A percentile compares a stretch with the other conserved stretches of the same genome.
phyloP scores from a whole-genome alignment of 2,113 vertebrate genomes.

The Eira barbara region DNA sequence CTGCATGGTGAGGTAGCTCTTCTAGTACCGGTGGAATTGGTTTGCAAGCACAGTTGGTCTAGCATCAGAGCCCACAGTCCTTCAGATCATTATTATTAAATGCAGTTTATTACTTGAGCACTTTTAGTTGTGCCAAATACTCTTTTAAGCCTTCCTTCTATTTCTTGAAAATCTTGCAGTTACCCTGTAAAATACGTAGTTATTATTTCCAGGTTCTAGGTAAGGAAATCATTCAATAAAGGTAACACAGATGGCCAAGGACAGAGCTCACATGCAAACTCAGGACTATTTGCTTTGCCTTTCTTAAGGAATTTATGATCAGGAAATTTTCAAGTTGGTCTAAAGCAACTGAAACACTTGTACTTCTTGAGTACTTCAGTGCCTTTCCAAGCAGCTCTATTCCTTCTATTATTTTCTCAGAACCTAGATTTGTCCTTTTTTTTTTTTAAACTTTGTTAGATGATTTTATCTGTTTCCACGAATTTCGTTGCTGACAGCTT shows the following conservation, averaged over 20 bases:
- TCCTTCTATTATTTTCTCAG: neutral
- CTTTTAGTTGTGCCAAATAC: neutral
- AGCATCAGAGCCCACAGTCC: neutral
- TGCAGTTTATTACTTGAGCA: neutral
- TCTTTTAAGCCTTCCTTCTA: neutral
- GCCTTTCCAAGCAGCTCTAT: neutral
- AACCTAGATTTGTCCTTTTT: neutral
- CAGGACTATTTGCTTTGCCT: neutral
- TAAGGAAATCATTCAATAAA: neutral
- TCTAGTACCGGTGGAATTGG: accelerated
- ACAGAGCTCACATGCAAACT: neutral
- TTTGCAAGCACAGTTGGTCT: neutral
- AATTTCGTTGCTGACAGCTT: neutral
- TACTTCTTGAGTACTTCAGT: neutral
- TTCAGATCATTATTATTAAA: neutral
- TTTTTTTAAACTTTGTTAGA: neutral
- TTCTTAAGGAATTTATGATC: neutral
- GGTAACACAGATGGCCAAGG: neutral
- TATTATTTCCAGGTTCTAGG: neutral
- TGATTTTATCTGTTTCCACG: neutral
- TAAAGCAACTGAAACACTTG: neutral
- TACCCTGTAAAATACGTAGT: neutral
- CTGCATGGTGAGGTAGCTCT: accelerated
- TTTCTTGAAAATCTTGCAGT: neutral
- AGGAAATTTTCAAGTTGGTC: neutral